Evolutionary conservation across 2,797 vertebrate genomes (phyloP), one percentile per base, ranked within the genome.

Genomic region (Sciurus carolinensis): DNA sequence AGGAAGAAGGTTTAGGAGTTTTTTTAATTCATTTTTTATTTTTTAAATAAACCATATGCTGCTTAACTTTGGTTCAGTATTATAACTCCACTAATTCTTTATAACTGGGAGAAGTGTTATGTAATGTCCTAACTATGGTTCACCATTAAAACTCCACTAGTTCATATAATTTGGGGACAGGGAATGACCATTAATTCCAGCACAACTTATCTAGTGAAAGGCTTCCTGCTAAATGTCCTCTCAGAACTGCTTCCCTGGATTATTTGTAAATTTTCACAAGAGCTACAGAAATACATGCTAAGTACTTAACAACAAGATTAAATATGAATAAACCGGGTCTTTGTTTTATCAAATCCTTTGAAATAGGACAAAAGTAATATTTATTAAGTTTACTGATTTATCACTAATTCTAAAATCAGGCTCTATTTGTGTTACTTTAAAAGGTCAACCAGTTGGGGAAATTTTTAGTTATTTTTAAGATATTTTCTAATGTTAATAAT

Each of bases 291-390:
- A 33, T 33, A 83, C 75, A 80, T 30, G 33, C 71, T 76, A 77
- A 82, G 10, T 72, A 66, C 59, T 89, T 67, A 72, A 72, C 59
- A 96, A 76, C 39, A 87, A 67, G 14, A 91, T 47, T 47, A 64
- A 75, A 69, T 85, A 67, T 77, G 77, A 92, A 30, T 88, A 80
- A 95, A 80, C 50, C 28, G 47, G 39, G 69, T 73, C 72, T 84
- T 62, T 76, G 42, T 92, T 88, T 91, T 87, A 87, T 79, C 39
- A 89, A 87, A 83, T 54, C 44, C n/a, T 90, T 94, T 81, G 80
- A 95, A 94, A 57, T 54, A 87, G 42, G 59, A 73, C 64, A 85
- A 85, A 96, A 64, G 67, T 73, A 64, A 18, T 80, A 47, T 44
- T 93, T 54, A 11, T 59, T 28, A 90, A 18, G 9, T 54, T 93